A percentile compares a stretch with the other conserved stretches of the same genome.
phyloP scores from a whole-genome alignment of 1,140 invertebrate species.

The Luehdorfia chinensis region DNA sequence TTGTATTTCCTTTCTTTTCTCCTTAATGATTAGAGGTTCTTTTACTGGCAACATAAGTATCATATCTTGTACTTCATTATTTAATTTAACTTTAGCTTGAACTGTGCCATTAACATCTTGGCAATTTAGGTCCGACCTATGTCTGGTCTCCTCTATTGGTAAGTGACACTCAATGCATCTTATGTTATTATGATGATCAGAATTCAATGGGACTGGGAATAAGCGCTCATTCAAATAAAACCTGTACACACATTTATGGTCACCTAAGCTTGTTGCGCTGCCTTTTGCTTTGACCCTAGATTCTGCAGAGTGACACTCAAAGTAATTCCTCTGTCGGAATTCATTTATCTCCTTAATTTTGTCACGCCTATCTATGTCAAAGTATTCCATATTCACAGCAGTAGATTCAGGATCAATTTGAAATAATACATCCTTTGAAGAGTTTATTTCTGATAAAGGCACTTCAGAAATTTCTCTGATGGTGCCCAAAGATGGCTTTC shows the following conservation, averaged over 20 bases:
- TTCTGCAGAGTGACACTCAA: slow-evolving; percentile 64
- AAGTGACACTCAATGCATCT: slow-evolving; percentile 60
- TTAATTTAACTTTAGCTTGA: slow-evolving; percentile 62
- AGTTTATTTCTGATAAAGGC: slow-evolving; percentile 17
- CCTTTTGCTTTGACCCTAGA: slow-evolving; percentile 42
- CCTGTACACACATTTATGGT: slow-evolving; percentile 62
- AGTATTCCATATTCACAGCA: slow-evolving; percentile 30
- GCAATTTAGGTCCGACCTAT: slow-evolving; percentile 22
- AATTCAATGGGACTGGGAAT: slow-evolving; percentile 54
- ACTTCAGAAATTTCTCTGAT: slow-evolving; percentile 48
- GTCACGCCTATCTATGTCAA: slow-evolving; percentile 30
- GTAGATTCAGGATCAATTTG: slow-evolving; percentile 30
- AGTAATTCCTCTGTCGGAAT: slow-evolving; percentile 61
- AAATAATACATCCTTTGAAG: slow-evolving; percentile 21
- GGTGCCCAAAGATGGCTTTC: slow-evolving; percentile 36
- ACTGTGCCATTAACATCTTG: slow-evolving; percentile 59
- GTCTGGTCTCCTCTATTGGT: slow-evolving; percentile 35
- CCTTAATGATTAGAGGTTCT: slow-evolving; percentile 53
- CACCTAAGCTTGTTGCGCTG: slow-evolving; percentile 31
- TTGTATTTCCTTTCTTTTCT: slow-evolving; percentile 39
- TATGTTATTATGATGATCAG: slow-evolving; percentile 46
- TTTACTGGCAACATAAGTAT: slow-evolving; percentile 54
- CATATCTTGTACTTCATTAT: slow-evolving; percentile 48
- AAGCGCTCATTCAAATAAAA: slow-evolving; percentile 66
- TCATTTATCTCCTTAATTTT: slow-evolving; percentile 48